Evolutionary conservation across 2,113 vertebrate genomes (phyloP), one percentile per base, ranked within the genome.

Genomic region (Lethenteron reissneri): DNA sequence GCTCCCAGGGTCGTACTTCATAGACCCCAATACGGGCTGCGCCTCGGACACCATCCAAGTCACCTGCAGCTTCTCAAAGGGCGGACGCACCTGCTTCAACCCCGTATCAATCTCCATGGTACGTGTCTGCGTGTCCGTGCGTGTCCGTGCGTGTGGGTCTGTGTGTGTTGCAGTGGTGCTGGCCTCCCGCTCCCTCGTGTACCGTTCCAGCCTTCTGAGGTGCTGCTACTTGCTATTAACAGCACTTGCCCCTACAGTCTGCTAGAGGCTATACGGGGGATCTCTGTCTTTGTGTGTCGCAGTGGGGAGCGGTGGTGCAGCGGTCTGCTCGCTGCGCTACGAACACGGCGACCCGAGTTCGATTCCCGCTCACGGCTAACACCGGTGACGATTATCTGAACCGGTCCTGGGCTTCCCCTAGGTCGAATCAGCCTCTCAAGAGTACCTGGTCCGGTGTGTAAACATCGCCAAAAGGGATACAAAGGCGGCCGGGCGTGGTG

Each of bases 21-120:
- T 97, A 25, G 94, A 97, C 77, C 94, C 94, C 2, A 97, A 97
- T 70, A 84, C 95, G 1, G 94, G 94, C 77, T 97, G 91, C 70
- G 81, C 85, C 1, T 88, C 89, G 0, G 94, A 97, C 78, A 88
- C 84, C 71, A 85, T 97, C 0, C 83, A 96, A 76, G 94, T 95
- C 79, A 85, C 75, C 60, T 97, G 94, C 70, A 94, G 90, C 81
- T 96, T 97, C 79, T 89, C 84, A 9, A 84, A 79, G 0, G 89
- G 89, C n/a, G 94, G 90, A 72, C 90, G 92, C 80, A 96, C 94
- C 0, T 97, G 94, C 75, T 83, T 97, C 72, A 90, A 83, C 71
- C 90, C 94, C 12, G 73, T 90, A 79, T 86, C 85, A 0, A 81
- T 84, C 59, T 92, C 92, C 74, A 94, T 95, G 89, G 94, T 96